Base-by-base conservation (phyloP, 1,140 invertebrate genomes). In the Diorhabda carinulata region DNA sequence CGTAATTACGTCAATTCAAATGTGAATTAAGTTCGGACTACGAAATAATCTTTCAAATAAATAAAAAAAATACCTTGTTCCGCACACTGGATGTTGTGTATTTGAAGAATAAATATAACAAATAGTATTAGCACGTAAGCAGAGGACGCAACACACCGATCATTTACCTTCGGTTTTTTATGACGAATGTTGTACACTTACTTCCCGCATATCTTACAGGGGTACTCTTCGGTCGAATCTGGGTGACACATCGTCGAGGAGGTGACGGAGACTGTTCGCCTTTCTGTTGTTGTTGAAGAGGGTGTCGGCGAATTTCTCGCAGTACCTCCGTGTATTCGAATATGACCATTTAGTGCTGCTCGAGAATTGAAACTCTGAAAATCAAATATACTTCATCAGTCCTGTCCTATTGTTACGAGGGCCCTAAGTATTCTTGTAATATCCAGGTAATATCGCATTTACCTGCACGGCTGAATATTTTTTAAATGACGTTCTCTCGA, bases 161-260 rank as follows among this genome's bases (percentile, higher is more conserved):
- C 73, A 79, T 81, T 80, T 80, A 81, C 79, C 79, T 81, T 78
- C 74, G 69, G 74, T 76, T 74, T 64, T 78, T 76, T 69, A 71
- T 74, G 77, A 69, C 76, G 76, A 77, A 76, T 76, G 80, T 78
- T 84, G 83, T 86, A 81, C 84, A 94, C 94, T 93, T 93, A 97
- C 95, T 96, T 97, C 88, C 94, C 94, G 91, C 96, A 98, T 82
- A 97, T 91, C 88, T 95, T 96, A 89, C 96, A 98, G 78, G 95
- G 95, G 84, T 92, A 89, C 80, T 89, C 87, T 78, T 86, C 87
- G 65, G 73, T 76, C 9, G 78, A 74, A 68, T 80, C 77, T 62
- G 77, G 73, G 69, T 79, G 77, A 69, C 79, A 79, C 57, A 75
- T 57, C 58, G 25, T 59, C 42, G 56, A 5, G 10, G 64, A 58